Evolutionary conservation across 1,140 invertebrate genomes (phyloP).

Genomic region (Calephelis nemesis): DNA sequence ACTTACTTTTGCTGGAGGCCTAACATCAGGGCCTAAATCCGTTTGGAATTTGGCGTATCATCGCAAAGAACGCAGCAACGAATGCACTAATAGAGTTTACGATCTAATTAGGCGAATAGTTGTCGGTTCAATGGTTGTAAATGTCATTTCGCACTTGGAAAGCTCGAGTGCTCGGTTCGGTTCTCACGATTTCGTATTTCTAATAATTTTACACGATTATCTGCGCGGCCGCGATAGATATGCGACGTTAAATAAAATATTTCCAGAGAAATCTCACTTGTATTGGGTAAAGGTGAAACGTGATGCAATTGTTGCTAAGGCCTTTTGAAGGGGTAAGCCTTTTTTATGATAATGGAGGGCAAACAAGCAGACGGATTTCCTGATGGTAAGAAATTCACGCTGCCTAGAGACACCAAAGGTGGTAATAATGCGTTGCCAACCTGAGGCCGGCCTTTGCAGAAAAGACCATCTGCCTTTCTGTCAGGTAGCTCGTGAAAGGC

Average conservation of each 20-base stretch:
- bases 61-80: slow-evolving; percentile 38
- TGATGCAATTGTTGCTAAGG: no score
- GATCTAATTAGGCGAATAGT: slow-evolving; percentile 56
- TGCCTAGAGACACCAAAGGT: no score
- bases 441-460: no score
- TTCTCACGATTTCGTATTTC: slow-evolving; percentile 46
- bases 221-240: slow-evolving; percentile 35
- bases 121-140: slow-evolving; percentile 42
- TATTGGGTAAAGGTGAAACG: no score
- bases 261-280: slow-evolving; percentile 6
- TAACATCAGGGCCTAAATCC: slow-evolving; percentile 3
- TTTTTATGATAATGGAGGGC: no score
- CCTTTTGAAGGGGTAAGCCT: no score
- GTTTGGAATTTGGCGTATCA: slow-evolving; percentile 32
- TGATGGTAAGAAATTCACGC: no score
- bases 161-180: slow-evolving; percentile 26
- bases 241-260: slow-evolving; percentile 23
- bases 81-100: slow-evolving; percentile 53
- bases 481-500: no score
- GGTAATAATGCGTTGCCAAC: no score
- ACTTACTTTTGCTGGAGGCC: no score
- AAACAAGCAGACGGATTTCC: no score
- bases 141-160: slow-evolving; percentile 56
- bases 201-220: slow-evolving; percentile 42
- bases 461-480: no score